phyloP scores from a whole-genome alignment of 2,797 vertebrate genomes.

The Eulemur rubriventer region DNA sequence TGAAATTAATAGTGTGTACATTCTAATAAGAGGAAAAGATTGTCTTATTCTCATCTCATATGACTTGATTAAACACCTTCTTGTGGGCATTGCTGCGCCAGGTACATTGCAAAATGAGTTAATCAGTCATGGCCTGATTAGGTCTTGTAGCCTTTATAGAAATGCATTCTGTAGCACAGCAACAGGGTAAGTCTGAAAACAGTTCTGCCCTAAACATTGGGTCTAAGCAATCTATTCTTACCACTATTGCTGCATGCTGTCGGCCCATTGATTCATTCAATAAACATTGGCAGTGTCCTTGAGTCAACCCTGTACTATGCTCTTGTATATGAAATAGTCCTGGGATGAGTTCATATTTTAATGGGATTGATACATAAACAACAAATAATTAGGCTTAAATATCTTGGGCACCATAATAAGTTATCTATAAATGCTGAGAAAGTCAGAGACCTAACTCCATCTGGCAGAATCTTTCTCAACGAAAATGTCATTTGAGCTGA shows the following conservation, averaged over 20 bases:
- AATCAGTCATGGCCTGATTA: background rate
- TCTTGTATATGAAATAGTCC: background rate
- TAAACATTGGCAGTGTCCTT: conserved; percentile 17
- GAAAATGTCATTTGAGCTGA: background rate
- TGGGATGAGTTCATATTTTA: conserved; percentile 42
- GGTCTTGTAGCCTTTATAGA: background rate
- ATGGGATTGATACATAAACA: conserved; percentile 20
- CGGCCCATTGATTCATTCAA: conserved; percentile 3
- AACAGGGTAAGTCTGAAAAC: background rate
- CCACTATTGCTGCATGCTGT: background rate
- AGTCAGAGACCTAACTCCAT: background rate
- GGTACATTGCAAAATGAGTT: conserved; percentile 15
- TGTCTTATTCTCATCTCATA: background rate
- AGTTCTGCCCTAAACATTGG: background rate
- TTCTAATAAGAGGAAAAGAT: background rate
- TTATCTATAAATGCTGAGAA: background rate
- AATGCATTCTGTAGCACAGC: background rate
- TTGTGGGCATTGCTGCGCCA: background rate
- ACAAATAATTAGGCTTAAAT: conserved; percentile 58
- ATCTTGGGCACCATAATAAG: background rate
- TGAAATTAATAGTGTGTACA: background rate
- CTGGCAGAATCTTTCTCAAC: background rate
- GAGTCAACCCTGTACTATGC: background rate
- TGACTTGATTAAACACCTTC: conserved; percentile 4
- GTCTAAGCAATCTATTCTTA: background rate